Base-by-base conservation (phyloP, 2,888 invertebrate genomes). In the Ornithoptera alexandrae region DNA sequence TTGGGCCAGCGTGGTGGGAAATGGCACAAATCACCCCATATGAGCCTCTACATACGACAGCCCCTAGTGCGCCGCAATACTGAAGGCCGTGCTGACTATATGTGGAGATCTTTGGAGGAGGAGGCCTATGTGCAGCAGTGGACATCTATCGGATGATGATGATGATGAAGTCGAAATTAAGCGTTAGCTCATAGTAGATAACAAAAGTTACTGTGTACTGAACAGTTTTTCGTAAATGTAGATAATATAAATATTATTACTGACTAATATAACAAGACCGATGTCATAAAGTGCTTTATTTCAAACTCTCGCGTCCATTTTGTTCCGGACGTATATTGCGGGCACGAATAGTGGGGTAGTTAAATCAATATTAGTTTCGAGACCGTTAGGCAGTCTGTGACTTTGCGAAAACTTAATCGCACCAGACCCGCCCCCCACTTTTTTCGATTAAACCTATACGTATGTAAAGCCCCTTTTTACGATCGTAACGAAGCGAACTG, bases 341-440 rank as follows among this genome's bases (percentile, higher is more conserved):
- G 22, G 59, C 59, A 69, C 63, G 66, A 65, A 66, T 66, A 63
- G 68, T 67, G 67, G 58, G 66, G 66, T 50, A 68, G 68, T 70
- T 67, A 70, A 70, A 71, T 71, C 70, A 72, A 72, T 72, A 72
- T 72, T 72, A 68, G 63, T 71, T 65, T 69, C 46, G 67, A 71
- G 71, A 69, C 66, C 61, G 67, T 71, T 71, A 69, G 68, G 67
- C 50, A 68, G 75, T 71, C 66, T 72, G 72, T 75, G 74, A 75
- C 74, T 76, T 75, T 68, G 75, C 75, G 63, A 73, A 75, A 74
- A 73, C 70, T 73, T 73, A 69, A 74, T 67, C 64, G 70, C 63
- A 68, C 65, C 59, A 36, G 63, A 62, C 30, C 62, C 65, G 50
- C 20, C 59, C 24, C 65, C 62, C 53, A 67, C 73, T 71, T 75